These are phyloP conservation scores for Cryptoprocta ferox DNA, from an alignment of 2,797 vertebrate genomes.

Conservation along the genomic window DNA sequence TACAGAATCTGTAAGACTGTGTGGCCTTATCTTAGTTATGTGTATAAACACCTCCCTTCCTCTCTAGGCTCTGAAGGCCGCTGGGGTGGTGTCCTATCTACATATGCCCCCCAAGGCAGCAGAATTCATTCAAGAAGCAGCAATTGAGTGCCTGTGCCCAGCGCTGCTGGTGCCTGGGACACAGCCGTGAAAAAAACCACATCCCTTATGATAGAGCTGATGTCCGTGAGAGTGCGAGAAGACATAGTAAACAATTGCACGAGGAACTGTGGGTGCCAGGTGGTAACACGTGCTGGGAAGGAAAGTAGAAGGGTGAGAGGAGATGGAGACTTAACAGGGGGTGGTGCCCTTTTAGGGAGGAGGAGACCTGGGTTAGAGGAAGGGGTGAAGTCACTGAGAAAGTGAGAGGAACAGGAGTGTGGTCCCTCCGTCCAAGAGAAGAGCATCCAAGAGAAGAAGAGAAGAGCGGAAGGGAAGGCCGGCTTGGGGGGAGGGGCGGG, in stretches of 20 bases:
- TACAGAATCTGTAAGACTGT: not conserved
- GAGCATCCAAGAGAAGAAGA: not conserved
- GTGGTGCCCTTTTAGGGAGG: not conserved
- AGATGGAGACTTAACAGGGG: not conserved
- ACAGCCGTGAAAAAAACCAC: not conserved
- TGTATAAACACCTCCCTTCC: not conserved
- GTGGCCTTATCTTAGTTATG: not conserved
- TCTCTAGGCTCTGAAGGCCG: not conserved
- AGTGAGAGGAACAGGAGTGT: not conserved
- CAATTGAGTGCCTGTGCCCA: not conserved
- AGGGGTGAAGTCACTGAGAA: not conserved
- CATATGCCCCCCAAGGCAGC: not conserved
- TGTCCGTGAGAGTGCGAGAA: not conserved
- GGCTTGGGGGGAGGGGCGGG: not conserved
- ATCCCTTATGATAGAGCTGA: not conserved
- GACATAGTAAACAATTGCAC: not conserved
- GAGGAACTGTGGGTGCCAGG: not conserved
- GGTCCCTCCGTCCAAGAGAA: not conserved
- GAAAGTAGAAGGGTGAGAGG: not conserved
- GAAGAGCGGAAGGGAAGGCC: no score
- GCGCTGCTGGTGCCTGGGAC: not conserved
- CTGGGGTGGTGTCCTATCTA: not conserved
- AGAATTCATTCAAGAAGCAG: not conserved
- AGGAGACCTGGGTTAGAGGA: not conserved
- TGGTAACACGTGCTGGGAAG: fast-evolving